phyloP scores from a whole-genome alignment of 2,113 vertebrate species.

The Empidonax alnorum region DNA sequence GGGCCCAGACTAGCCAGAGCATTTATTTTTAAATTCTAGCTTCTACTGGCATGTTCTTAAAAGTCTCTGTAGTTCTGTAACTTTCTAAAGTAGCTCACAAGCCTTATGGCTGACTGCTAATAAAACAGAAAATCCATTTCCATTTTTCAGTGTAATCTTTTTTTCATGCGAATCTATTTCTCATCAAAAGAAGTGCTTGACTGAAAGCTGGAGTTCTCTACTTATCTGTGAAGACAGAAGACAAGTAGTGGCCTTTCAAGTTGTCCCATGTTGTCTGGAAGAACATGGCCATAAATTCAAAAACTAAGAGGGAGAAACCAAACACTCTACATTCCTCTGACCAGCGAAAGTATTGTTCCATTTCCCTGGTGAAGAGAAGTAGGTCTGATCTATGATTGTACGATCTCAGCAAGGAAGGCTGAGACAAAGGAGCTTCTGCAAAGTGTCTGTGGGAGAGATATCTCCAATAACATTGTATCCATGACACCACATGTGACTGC shows the following conservation, averaged over 20 bases:
- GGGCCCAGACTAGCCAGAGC: background rate
- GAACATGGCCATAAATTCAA: background rate
- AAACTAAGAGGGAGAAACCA: background rate
- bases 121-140: constrained; percentile 47
- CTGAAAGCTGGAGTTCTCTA: constrained; percentile 7
- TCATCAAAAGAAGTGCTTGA: background rate
- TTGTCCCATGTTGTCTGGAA: background rate
- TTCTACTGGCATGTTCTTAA: constrained; percentile 8
- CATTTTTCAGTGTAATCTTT: constrained; percentile 62
- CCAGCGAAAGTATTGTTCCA: background rate
- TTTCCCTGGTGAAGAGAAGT: background rate
- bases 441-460: background rate
- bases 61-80: constrained; percentile 33
- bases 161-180: constrained; percentile 60
- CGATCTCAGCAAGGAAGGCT: background rate
- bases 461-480: background rate
- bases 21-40: constrained; percentile 53
- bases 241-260: background rate
- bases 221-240: background rate
- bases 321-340: background rate
- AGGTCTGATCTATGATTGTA: background rate
- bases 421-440: background rate
- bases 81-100: constrained; percentile 50
- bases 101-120: constrained; percentile 33
- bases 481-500: background rate